Conservation (phyloP, 1,140 invertebrate genomes). For the Pectinophora gossypiella region DNA sequence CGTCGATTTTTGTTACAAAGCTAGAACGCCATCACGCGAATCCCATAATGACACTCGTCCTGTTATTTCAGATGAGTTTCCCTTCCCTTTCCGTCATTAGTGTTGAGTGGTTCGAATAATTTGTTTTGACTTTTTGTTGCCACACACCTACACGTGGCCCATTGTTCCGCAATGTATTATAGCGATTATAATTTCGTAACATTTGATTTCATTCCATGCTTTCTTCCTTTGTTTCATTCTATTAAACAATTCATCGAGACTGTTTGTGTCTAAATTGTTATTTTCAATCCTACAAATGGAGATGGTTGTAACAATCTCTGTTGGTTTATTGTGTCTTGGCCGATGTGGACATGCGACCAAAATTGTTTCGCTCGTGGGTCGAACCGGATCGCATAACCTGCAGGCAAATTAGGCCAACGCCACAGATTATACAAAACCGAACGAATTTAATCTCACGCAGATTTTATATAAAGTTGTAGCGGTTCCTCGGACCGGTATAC, state of each 20-base stretch:
- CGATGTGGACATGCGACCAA: no score
- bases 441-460: conserved; percentile 16
- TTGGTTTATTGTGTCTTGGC: no score
- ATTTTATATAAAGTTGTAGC: conserved; percentile 27
- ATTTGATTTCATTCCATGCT: conserved; percentile 12
- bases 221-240: conserved; percentile 16
- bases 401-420: conserved; percentile 15
- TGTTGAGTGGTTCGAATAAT: conserved; percentile 26
- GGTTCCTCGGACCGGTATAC: conserved; percentile 22
- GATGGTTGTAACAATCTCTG: no score
- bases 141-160: conserved; percentile 31
- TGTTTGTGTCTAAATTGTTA: no score
- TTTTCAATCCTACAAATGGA: no score
- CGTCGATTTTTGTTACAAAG: background rate
- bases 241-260: no score
- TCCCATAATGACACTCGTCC: conserved; percentile 35
- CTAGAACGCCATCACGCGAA: conserved; percentile 18
- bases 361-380: conserved; percentile 21
- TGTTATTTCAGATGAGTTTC: conserved; percentile 37
- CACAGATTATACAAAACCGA: conserved; percentile 14
- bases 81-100: conserved; percentile 14
- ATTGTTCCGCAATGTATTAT: conserved; percentile 31
- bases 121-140: conserved; percentile 26
- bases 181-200: conserved; percentile 26
- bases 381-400: conserved; percentile 14